Percentiles rank a stretch among this genome's conserved stretches.
These are phyloP conservation scores for Drosophila paranaensis DNA, from an alignment of 2,888 invertebrate genomes.

Conservation along the genomic window DNA sequence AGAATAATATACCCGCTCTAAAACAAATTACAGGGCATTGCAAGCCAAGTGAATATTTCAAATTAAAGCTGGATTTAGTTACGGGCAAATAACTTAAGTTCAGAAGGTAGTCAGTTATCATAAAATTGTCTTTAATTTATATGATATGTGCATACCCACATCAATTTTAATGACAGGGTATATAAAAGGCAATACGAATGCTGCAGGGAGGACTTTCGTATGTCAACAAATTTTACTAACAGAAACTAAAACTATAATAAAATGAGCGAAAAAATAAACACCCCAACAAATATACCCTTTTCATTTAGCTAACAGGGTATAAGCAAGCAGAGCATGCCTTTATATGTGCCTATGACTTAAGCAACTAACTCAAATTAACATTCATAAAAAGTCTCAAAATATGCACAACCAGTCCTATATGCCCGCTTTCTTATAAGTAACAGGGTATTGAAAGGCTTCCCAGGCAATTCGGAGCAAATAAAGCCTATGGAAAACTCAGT, in stretches of 20 bases:
- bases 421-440: background rate
- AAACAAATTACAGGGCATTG: background rate
- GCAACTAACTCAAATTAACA: background rate
- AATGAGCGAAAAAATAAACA: background rate
- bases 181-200: background rate
- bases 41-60: background rate
- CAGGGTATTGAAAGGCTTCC: background rate
- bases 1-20: background rate
- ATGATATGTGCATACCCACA: background rate
- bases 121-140: background rate
- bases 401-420: background rate
- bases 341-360: background rate
- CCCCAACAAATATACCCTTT: background rate
- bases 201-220: too few species aligned
- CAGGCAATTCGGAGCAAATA: background rate
- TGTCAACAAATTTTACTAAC: background rate
- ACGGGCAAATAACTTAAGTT: background rate
- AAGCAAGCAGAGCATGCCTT: background rate
- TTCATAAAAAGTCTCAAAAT: background rate
- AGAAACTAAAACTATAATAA: background rate
- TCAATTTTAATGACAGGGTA: background rate
- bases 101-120: background rate
- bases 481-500: too few species aligned
- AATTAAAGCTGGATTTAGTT: background rate
- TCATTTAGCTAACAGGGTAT: background rate